Conservation (phyloP, 2,797 vertebrate genomes). For the Enoplosus armatus region DNA sequence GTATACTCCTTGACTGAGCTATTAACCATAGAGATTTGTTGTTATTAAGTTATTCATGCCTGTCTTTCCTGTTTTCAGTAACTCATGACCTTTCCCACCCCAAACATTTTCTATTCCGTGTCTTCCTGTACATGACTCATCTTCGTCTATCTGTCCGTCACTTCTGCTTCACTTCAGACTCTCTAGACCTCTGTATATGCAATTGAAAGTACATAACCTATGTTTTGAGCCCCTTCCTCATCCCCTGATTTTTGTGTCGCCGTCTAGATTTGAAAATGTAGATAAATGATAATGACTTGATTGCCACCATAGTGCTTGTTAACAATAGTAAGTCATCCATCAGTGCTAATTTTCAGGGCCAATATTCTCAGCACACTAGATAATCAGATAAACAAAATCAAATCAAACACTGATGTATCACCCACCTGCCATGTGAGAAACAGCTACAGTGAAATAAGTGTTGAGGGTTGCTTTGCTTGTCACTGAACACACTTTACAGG, state of each 20-base stretch:
- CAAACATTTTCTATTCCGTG: not conserved
- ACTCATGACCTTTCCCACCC: not conserved
- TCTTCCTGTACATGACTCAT: slow-evolving; percentile 1
- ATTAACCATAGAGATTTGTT: not conserved
- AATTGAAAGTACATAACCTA: not conserved
- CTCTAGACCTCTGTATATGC: not conserved
- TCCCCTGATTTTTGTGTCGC: slow-evolving; percentile 5
- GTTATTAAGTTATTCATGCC: slow-evolving; percentile 1
- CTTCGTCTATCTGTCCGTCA: slow-evolving; percentile 14
- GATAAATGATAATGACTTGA: slow-evolving; percentile 44
- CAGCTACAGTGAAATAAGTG: slow-evolving; percentile 19
- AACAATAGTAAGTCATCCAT: slow-evolving; percentile 40
- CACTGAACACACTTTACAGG: not conserved
- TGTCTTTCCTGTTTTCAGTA: not conserved
- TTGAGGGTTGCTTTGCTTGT: not conserved
- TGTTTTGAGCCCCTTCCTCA: slow-evolving; percentile 1
- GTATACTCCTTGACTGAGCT: not conserved
- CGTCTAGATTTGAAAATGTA: slow-evolving; percentile 10
- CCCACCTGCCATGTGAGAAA: slow-evolving; percentile 24
- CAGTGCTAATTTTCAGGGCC: slow-evolving; percentile 42
- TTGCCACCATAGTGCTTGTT: slow-evolving; percentile 17
- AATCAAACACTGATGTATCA: slow-evolving; percentile 42
- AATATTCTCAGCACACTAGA: slow-evolving; percentile 22
- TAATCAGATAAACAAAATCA: slow-evolving; percentile 44
- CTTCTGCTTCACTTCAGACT: slow-evolving; percentile 5